A percentile compares a stretch with the other conserved stretches of the same genome.
These are phyloP conservation scores for Vesta saturnalis DNA, from an alignment of 2,888 invertebrate species.

Conservation along the genomic window DNA sequence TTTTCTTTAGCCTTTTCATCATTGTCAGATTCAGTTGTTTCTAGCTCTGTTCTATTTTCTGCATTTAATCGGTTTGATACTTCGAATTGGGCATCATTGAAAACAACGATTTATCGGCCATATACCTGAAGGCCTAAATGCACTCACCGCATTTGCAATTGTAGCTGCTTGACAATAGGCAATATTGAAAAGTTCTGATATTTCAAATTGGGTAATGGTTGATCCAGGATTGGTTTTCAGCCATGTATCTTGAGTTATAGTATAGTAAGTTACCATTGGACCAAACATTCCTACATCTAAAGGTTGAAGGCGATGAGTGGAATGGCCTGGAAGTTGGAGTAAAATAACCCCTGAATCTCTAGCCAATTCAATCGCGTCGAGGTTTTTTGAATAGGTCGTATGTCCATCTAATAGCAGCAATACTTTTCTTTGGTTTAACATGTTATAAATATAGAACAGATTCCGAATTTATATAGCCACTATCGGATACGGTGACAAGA, in stretches of 20 bases:
- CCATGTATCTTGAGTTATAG: too few species aligned
- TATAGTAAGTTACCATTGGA: neutral
- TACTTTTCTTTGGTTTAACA: neutral
- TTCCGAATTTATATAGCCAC: too few species aligned
- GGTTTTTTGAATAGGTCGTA: neutral
- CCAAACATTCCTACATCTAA: neutral
- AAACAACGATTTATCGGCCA: neutral
- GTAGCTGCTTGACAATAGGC: too few species aligned
- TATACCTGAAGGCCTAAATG: neutral
- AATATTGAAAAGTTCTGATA: too few species aligned
- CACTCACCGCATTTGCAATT: too few species aligned
- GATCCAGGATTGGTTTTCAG: too few species aligned
- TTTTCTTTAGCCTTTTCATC: neutral
- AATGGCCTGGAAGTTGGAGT: too few species aligned
- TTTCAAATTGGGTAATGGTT: too few species aligned
- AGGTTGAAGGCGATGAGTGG: too few species aligned
- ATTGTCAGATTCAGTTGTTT: neutral
- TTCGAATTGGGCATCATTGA: neutral
- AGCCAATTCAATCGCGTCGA: neutral
- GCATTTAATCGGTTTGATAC: neutral
- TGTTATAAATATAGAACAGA: too few species aligned
- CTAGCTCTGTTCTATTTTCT: neutral
- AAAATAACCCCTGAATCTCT: too few species aligned
- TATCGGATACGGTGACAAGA: neutral
- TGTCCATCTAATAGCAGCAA: too few species aligned